These are phyloP conservation scores for Otis tarda DNA, from an alignment of 2,113 vertebrate genomes.

Conservation along the genomic window DNA sequence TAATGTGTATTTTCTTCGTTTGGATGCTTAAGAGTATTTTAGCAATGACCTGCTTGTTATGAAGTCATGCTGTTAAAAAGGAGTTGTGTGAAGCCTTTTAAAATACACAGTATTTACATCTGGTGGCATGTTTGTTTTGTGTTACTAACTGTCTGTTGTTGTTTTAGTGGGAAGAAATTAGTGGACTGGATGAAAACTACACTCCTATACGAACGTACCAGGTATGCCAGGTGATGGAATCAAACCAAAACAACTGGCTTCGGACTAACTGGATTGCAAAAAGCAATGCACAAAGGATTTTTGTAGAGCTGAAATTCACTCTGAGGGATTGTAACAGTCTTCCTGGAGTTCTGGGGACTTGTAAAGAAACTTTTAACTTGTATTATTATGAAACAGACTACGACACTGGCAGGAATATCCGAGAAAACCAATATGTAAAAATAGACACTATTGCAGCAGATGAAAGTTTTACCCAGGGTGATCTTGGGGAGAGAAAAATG, in stretches of 20 bases:
- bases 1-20: neutral
- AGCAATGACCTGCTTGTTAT: neutral
- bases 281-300: conserved; percentile 98
- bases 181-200: conserved; percentile 98
- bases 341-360: conserved; percentile 96
- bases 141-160: conserved; percentile 59
- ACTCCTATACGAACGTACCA: conserved; percentile 98
- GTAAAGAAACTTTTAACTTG: conserved; percentile 99
- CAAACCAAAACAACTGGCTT: conserved; percentile 99
- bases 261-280: conserved; percentile 99
- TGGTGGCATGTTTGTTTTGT: neutral
- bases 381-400: conserved; percentile 99
- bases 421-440: conserved; percentile 97
- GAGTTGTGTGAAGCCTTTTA: neutral
- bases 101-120: neutral
- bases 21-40: neutral
- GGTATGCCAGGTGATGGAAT: conserved; percentile 99
- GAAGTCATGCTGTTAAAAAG: neutral
- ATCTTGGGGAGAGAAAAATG: conserved; percentile 99
- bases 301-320: conserved; percentile 99
- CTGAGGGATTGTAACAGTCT: conserved; percentile 99
- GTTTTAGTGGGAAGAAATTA: conserved; percentile 99
- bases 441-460: conserved; percentile 99
- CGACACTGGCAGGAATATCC: conserved; percentile 93
- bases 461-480: conserved; percentile 99